phyloP scores from a whole-genome alignment of 2,888 invertebrate genomes.

The Eupithecia subfuscata region DNA sequence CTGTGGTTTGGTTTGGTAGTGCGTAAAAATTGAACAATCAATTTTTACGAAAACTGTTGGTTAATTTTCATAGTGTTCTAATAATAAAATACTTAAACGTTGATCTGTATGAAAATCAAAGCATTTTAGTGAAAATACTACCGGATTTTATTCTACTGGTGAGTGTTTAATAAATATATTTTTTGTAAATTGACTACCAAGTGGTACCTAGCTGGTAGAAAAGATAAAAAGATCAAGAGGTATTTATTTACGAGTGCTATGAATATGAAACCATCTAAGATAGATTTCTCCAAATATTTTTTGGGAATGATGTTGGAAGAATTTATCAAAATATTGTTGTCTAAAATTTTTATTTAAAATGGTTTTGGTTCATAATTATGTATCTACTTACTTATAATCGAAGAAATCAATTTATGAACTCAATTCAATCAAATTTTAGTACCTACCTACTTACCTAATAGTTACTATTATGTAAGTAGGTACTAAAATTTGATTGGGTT shows the following conservation, averaged over 20 bases:
- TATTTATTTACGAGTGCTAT: neutral
- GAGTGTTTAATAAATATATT: neutral
- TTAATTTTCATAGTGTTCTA: slow-evolving; percentile 30
- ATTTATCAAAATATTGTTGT: neutral
- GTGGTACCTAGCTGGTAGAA: too few relatives aligned
- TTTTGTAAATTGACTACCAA: too few relatives aligned
- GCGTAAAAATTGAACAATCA: slow-evolving; percentile 51
- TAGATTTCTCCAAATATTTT: neutral
- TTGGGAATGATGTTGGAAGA: neutral
- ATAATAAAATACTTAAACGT: slow-evolving; percentile 15
- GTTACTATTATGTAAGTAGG: too few relatives aligned
- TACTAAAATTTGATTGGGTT: too few relatives aligned
- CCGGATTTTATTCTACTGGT: neutral
- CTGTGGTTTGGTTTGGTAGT: slow-evolving; percentile 46
- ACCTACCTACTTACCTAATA: too few relatives aligned
- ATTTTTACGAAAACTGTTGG: slow-evolving; percentile 60
- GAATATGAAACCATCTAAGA: neutral
- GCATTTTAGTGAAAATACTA: slow-evolving; percentile 16
- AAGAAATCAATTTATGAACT: neutral
- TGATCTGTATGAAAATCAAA: slow-evolving; percentile 5
- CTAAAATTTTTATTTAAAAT: neutral
- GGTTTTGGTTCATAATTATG: neutral
- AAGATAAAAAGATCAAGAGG: neutral
- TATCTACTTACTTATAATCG: neutral
- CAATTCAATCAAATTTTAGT: neutral